phyloP scores from a whole-genome alignment of 2,797 vertebrate genomes.

The Sebastes trivittatus region DNA sequence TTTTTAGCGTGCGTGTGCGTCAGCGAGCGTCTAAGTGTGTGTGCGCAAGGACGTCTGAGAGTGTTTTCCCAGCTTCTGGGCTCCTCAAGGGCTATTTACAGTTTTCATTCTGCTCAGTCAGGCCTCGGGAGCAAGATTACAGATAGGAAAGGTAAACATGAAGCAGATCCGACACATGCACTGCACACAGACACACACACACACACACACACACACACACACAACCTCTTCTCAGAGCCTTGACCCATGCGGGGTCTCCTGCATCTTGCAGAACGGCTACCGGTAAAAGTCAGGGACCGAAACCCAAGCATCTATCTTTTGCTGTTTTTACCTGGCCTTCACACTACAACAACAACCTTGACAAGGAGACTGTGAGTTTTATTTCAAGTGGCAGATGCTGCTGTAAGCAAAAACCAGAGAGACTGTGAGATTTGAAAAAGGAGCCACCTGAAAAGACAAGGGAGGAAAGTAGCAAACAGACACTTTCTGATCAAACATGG shows the following conservation, averaged over 20 bases:
- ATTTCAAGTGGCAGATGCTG: constrained; percentile 4
- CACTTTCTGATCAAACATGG: constrained; percentile 53
- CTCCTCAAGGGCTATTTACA: constrained; percentile 69
- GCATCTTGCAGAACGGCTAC: background rate
- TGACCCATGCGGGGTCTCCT: constrained; percentile 11
- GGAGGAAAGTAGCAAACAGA: constrained; percentile 25
- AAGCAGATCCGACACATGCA: constrained; percentile 39
- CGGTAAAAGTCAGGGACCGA: constrained; percentile 20
- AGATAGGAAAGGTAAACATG: constrained; percentile 68
- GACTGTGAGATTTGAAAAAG: background rate
- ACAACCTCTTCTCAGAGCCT: constrained; percentile 10
- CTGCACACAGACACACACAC: background rate
- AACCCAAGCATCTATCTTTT: constrained; percentile 28
- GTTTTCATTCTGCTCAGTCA: constrained; percentile 66
- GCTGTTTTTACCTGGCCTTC: constrained; percentile 39
- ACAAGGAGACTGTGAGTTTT: background rate
- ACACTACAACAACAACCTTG: constrained; percentile 25
- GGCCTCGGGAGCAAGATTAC: constrained; percentile 57
- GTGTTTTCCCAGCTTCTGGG: constrained; percentile 56
- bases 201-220: background rate
- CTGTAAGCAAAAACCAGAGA: constrained; percentile 20
- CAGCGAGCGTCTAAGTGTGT: constrained; percentile 9
- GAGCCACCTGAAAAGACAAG: background rate
- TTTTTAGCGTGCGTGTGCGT: constrained; percentile 37
- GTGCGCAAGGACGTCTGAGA: constrained; percentile 38